Evolutionary conservation across 2,113 vertebrate species (phyloP).

Genomic region (Eurystomus gularis): DNA sequence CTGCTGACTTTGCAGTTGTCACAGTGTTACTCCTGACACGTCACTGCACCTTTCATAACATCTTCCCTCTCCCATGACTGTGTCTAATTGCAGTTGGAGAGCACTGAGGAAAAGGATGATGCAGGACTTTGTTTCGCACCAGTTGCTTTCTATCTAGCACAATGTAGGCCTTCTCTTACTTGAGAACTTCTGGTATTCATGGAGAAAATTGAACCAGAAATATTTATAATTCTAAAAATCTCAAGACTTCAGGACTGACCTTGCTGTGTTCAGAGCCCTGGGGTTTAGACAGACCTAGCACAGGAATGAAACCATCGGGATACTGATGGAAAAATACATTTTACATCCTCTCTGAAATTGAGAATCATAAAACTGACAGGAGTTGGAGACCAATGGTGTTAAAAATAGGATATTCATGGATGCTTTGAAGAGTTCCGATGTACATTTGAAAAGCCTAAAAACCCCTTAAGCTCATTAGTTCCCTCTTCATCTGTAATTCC

Average conservation of each 20-base stretch:
- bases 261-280: neutral
- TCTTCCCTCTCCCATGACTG: neutral
- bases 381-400: neutral
- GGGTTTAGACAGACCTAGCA: neutral
- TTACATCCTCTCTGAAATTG: neutral
- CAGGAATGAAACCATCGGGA: neutral
- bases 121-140: neutral
- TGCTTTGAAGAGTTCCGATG: neutral
- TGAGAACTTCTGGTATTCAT: neutral
- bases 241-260: neutral
- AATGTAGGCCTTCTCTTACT: neutral
- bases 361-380: neutral
- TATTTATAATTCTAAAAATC: neutral
- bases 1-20: neutral
- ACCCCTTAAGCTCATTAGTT: neutral
- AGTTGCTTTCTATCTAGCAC: neutral
- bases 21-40: fast-evolving
- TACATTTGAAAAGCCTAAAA: neutral
- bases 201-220: neutral
- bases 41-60: fast-evolving
- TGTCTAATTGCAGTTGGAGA: neutral
- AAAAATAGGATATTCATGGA: neutral
- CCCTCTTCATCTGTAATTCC: neutral
- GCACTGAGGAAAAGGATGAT: neutral
- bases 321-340: neutral